Conservation (phyloP, 2,113 vertebrate species). For the Lycaon pictus region DNA sequence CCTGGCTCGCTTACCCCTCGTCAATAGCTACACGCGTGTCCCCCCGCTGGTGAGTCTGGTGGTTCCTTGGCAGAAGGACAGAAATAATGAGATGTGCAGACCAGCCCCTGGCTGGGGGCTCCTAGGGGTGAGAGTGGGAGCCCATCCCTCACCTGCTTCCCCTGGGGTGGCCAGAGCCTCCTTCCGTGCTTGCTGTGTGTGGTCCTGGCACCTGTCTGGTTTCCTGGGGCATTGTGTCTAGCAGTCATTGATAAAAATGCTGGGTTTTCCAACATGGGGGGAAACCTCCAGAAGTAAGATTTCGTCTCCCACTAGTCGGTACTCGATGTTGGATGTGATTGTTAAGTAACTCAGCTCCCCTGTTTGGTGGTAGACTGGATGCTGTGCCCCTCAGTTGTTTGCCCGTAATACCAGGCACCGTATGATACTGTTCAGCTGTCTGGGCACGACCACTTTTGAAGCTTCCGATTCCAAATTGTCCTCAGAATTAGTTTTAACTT, state of each 20-base stretch:
- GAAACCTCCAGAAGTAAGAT: rapidly evolving
- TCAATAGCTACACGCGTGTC: slow-evolving; percentile 97
- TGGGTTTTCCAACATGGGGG: not conserved
- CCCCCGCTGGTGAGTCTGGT: slow-evolving; percentile 93
- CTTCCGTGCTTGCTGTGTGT: rapidly evolving
- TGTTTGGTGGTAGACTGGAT: not conserved
- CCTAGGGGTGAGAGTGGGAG: rapidly evolving
- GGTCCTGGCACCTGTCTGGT: rapidly evolving
- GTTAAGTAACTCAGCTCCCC: not conserved
- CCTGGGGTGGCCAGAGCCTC: rapidly evolving
- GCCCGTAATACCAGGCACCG: not conserved
- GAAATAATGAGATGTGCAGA: rapidly evolving
- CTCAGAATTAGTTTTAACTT: not conserved
- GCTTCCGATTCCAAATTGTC: not conserved
- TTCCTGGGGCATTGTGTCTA: rapidly evolving
- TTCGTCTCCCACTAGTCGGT: not conserved
- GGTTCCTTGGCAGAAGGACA: not conserved
- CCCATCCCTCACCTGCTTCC: rapidly evolving
- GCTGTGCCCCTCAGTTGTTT: not conserved
- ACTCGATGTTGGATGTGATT: not conserved
- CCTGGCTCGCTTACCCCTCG: slow-evolving; percentile 95
- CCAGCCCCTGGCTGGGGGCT: no score
- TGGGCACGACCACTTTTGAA: not conserved
- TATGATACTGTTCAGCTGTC: not conserved
- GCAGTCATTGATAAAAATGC: not conserved